Evolutionary conservation across 1,140 invertebrate species (phyloP), one percentile per base, ranked within the genome.

Genomic region (Heliconius hewitsoni): DNA sequence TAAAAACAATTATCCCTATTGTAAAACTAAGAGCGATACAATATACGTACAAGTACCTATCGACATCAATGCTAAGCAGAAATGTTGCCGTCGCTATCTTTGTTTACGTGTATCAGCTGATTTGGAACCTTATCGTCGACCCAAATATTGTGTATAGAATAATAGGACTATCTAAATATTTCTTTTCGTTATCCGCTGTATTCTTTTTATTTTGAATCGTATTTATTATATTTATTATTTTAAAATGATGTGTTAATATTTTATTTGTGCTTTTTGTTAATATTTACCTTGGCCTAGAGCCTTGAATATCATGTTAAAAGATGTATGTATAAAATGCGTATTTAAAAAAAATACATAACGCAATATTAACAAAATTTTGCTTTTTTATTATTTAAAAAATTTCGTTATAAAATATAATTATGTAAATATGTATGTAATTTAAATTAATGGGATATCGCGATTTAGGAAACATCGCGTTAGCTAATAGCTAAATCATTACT

Each of bases 51-150:
- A 73, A 16, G 39, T 50, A 46, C 27, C 42, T 42, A 19, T 27
- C 27, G n/a, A 73, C 72, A 66, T 66, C 34, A 73, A 42, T 50
- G 13, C 30, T 50, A 50, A 5, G 30, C 37, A 73, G 71, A 73
- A 73, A 73, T 27, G n/a, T 66, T 66, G 60, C 27, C 60, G 60
- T 16, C 27, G 60, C 60, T 66, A 66, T 83, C 78, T 83, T 88
- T 91, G 88, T 90, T 90, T 89, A 90, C 89, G 81, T 78, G 60
- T 75, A 90, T 88, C 90, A 92, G 89, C 90, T 91, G 90, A 90
- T 89, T 77, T 80, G 72, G 80, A 50, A 50, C 18, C 74, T 76
- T 75, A 80, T 80, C 74, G 71, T 34, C 71, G 30, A 72, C 60
- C 27, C 27, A 66, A 66, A 66, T 66, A 9, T 66, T 66, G 27